Evolutionary conservation across 2,797 vertebrate genomes (phyloP), one percentile per base, ranked within the genome.

Genomic region (Smutsia gigantea): DNA sequence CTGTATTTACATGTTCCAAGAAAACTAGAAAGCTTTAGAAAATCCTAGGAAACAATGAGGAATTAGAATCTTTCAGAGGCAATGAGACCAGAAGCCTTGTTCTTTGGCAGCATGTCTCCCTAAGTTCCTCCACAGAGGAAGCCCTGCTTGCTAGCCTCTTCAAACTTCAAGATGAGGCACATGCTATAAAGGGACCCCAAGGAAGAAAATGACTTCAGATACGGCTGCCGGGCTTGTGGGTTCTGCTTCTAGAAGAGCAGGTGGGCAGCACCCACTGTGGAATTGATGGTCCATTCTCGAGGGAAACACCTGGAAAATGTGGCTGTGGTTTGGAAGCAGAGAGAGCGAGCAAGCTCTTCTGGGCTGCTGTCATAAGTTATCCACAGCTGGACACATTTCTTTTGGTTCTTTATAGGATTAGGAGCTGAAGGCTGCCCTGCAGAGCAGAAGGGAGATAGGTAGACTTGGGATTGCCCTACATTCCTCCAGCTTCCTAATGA

Each of bases 261-360:
- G 81, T 87, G 82, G 71, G 53, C 61, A 74, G 18, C 18, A 19
- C 7, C 7, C 14, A 49, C 46, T 39, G 15, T 34, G 27, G 66
- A 55, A 31, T 51, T 61, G 27, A 25, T 39, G 69, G 42, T 39
- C n/a, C 68, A 4, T 57, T 86, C 68, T 92, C n/a, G 1, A 71
- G n/a, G 71, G 84, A 97, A 96, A 92, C 75, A 84, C 46, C 87
- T 93, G 69, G 90, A 77, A 90, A 92, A 17, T 29, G 42, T 68
- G 64, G 18, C 71, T 12, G 27, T 34, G 12, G 53, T 53, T 95
- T 87, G 34, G 61, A 31, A 84, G 14, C n/a, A 81, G 15, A 86
- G 53, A 81, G 29, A 81, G 79, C 85, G 87, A 85, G 7, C 6
- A 78, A 82, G 53, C 23, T 34, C 63, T 61, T 84, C 37, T 42